Percentiles rank a stretch among this genome's conserved stretches.
Conservation (phyloP, 2,888 invertebrate species). For the Syrphus vitripennis region DNA sequence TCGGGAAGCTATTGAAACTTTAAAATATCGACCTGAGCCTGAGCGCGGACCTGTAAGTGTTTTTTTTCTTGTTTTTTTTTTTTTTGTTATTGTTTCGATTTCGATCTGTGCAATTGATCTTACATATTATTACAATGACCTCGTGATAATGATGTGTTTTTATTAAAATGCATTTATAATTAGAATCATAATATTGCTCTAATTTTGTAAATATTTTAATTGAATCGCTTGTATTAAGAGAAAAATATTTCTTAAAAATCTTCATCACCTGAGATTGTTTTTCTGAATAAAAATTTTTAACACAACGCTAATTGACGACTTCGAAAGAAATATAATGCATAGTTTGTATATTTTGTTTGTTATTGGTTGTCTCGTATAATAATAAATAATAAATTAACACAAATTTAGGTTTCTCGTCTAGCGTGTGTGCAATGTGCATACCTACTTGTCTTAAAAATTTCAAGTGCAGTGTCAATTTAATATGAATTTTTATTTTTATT, state of each 20-base stretch:
- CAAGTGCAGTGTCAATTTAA: too few species aligned
- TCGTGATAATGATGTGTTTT: neutral
- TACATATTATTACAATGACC: neutral
- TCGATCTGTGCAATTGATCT: neutral
- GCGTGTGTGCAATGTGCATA: neutral
- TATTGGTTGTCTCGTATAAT: neutral
- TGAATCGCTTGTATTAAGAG: neutral
- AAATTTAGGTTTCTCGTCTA: neutral
- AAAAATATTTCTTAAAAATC: neutral
- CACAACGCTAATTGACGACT: neutral
- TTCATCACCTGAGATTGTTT: neutral
- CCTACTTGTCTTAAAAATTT: neutral
- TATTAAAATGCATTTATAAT: neutral
- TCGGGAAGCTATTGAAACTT: slow-evolving; percentile 49
- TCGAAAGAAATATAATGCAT: neutral
- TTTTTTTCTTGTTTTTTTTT: neutral
- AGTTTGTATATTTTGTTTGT: neutral
- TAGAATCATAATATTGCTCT: neutral
- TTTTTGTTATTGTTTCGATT: neutral
- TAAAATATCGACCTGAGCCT: slow-evolving; percentile 21
- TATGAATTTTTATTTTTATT: too few species aligned
- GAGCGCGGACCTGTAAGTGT: slow-evolving; percentile 23
- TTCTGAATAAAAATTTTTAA: neutral
- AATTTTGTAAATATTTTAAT: neutral
- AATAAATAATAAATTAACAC: neutral